phyloP scores from a whole-genome alignment of 2,113 vertebrate genomes.

The Callionymus lyra region DNA sequence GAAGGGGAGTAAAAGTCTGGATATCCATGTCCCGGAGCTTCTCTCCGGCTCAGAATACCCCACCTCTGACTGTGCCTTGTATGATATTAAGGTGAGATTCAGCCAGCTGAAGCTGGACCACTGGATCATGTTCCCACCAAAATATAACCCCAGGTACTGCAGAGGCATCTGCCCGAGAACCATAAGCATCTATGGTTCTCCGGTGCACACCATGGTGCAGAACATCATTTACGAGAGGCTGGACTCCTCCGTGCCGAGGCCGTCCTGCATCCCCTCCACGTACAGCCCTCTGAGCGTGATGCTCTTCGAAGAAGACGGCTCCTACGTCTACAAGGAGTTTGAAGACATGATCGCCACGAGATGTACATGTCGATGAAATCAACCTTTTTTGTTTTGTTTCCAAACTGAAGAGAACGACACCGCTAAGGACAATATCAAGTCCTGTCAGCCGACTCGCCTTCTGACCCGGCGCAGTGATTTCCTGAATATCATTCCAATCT shows the following conservation, averaged over 20 bases:
- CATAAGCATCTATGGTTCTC: conserved; percentile 79
- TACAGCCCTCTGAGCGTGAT: conserved; percentile 87
- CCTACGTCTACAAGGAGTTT: conserved; percentile 87
- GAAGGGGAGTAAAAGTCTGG: conserved; percentile 23
- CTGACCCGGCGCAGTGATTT: conserved; percentile 31
- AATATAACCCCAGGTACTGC: conserved; percentile 91
- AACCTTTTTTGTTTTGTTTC: conserved; percentile 12
- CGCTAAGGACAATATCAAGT: not conserved
- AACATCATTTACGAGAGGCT: conserved; percentile 86
- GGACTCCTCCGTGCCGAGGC: conserved; percentile 74
- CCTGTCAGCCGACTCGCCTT: conserved; percentile 4
- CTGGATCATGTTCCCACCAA: conserved; percentile 87
- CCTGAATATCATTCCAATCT: conserved; percentile 37
- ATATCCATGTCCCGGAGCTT: conserved; percentile 62
- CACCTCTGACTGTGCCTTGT: conserved; percentile 80
- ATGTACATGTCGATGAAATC: conserved; percentile 83
- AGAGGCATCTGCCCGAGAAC: conserved; percentile 80
- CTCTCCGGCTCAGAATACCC: conserved; percentile 63
- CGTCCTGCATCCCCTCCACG: conserved; percentile 84
- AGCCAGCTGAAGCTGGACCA: conserved; percentile 84
- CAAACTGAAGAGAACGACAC: conserved; percentile 17
- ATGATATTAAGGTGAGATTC: conserved; percentile 82
- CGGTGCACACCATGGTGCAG: conserved; percentile 87
- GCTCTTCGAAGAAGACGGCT: conserved; percentile 81
- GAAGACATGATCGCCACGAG: conserved; percentile 89